Evolutionary conservation across 2,888 invertebrate species (phyloP).

Genomic region (Spatulosminthurus flaviceps): DNA sequence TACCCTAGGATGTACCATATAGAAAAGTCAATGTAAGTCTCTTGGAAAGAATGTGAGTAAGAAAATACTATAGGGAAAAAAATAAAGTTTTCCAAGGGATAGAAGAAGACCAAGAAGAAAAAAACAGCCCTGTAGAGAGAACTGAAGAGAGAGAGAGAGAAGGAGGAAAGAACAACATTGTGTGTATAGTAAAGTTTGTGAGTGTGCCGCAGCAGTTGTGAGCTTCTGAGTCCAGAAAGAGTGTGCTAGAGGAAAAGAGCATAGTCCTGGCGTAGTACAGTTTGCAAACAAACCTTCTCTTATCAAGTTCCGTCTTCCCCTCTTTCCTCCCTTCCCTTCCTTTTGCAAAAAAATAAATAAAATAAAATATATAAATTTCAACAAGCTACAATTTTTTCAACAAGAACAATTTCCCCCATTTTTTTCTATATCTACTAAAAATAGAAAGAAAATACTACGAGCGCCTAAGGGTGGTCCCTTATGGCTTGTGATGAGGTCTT

Average conservation of each 20-base stretch:
- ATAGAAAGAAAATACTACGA: too few relatives aligned
- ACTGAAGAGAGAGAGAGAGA: background rate
- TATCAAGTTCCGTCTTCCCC: conserved; percentile 43
- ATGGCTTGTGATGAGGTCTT: too few relatives aligned
- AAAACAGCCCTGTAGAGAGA: background rate
- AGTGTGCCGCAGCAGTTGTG: background rate
- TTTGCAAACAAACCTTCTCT: conserved; percentile 32
- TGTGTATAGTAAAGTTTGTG: too few relatives aligned
- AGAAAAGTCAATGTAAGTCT: too few relatives aligned
- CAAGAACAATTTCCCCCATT: too few relatives aligned
- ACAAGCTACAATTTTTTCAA: too few relatives aligned
- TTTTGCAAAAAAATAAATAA: conserved; percentile 28
- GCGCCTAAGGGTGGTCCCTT: too few relatives aligned
- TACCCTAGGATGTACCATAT: too few relatives aligned
- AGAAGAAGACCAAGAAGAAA: too few relatives aligned
- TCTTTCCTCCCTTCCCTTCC: conserved; percentile 44
- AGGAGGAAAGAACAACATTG: background rate
- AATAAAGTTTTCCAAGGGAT: background rate
- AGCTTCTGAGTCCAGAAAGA: too few relatives aligned
- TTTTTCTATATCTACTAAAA: too few relatives aligned
- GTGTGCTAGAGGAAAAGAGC: background rate
- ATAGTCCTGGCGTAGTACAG: conserved; percentile 6
- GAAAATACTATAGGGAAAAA: background rate
- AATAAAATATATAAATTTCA: too few relatives aligned
- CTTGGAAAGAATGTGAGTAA: background rate